Conservation (phyloP, 2,113 vertebrate species). For the Megaceryle torquata region DNA sequence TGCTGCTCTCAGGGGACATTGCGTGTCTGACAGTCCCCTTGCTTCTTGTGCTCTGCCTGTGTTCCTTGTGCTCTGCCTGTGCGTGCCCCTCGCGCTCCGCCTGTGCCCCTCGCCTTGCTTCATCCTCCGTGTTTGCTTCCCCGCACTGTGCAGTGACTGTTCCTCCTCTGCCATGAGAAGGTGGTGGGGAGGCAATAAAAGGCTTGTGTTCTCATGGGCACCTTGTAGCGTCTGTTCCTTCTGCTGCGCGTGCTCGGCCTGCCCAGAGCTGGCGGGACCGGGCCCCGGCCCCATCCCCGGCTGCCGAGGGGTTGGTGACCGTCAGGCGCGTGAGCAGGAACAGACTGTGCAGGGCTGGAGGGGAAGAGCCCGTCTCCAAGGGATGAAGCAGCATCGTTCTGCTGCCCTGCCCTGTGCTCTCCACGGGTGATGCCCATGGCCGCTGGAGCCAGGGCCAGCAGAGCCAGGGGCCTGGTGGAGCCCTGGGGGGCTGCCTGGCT, state of each 20-base stretch:
- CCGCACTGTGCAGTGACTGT: background rate
- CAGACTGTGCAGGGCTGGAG: background rate
- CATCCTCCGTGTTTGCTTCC: background rate
- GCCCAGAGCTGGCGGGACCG: background rate
- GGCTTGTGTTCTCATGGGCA: conserved; percentile 32
- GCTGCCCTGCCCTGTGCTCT: background rate
- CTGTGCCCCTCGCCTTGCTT: background rate
- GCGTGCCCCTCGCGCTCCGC: too few species aligned
- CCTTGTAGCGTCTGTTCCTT: conserved; percentile 31
- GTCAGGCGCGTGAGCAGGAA: background rate
- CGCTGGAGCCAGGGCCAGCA: too few species aligned
- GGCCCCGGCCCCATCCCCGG: background rate
- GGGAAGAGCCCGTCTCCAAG: background rate
- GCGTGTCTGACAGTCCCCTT: fast-evolving
- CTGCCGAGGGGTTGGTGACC: background rate
- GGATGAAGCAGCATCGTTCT: background rate
- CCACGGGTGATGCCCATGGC: background rate
- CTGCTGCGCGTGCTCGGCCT: background rate
- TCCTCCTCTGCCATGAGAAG: background rate
- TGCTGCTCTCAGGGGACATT: background rate
- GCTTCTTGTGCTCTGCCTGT: background rate
- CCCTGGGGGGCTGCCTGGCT: background rate
- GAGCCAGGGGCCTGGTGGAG: background rate
- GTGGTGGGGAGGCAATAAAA: conserved; percentile 30
- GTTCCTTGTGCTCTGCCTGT: background rate